phyloP scores from a whole-genome alignment of 2,113 vertebrate species.

The Corydoras maculifer region DNA sequence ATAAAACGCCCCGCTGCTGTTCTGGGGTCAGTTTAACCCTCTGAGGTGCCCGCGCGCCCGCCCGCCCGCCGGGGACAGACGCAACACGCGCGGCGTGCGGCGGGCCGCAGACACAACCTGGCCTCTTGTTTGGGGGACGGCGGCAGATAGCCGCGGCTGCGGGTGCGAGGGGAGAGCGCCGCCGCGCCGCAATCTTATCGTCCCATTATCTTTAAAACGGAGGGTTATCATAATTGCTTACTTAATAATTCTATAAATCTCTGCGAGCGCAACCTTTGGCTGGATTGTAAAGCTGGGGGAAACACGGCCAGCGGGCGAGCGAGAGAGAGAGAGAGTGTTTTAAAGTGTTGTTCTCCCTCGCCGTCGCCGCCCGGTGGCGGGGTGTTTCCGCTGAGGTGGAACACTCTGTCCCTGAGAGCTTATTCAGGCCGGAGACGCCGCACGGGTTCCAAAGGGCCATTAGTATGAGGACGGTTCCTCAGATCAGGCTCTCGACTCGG shows the following conservation, averaged over 20 bases:
- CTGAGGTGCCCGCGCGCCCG: constrained; percentile 6
- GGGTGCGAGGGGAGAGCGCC: constrained; percentile 37
- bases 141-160: constrained; percentile 41
- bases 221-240: constrained; percentile 73
- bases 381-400: neutral
- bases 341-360: neutral
- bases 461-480: too few relatives aligned
- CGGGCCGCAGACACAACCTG: constrained; percentile 26
- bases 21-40: constrained; percentile 69
- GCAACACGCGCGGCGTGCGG: constrained; percentile 32
- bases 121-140: neutral
- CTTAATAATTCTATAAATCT: constrained; percentile 81
- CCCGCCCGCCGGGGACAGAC: constrained; percentile 17
- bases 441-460: too few relatives aligned
- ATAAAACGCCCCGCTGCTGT: constrained; percentile 83
- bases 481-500: too few relatives aligned
- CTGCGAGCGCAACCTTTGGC: constrained; percentile 55
- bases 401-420: constrained; percentile 7
- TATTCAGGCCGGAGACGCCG: too few relatives aligned
- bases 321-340: neutral
- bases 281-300: constrained; percentile 61
- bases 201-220: constrained; percentile 72
- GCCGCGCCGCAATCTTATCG: constrained; percentile 64
- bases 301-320: constrained; percentile 56
- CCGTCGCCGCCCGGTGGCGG: neutral